phyloP scores from a whole-genome alignment of 1,140 invertebrate species.

The Drosophila funebris region DNA sequence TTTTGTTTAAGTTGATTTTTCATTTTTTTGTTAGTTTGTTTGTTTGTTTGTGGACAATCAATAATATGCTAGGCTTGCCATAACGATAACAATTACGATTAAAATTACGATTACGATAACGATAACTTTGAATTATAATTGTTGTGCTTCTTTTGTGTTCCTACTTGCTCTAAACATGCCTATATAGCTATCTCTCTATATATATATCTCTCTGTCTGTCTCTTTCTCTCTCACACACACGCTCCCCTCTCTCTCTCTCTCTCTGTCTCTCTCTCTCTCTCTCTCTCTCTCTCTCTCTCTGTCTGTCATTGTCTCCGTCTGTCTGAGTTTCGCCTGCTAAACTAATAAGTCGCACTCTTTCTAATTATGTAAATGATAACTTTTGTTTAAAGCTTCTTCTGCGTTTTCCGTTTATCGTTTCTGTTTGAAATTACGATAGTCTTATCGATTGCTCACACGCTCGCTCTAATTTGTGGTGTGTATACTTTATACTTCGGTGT shows the following conservation, averaged over 20 bases:
- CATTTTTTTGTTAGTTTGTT: constrained; percentile 31
- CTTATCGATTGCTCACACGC: constrained; percentile 45
- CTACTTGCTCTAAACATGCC: constrained; percentile 2
- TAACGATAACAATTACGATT: constrained; percentile 15
- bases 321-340: constrained; percentile 28
- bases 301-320: constrained; percentile 12
- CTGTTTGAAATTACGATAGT: constrained; percentile 22
- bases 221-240: constrained; percentile 16
- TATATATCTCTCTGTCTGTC: constrained; percentile 4
- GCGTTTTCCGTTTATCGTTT: constrained; percentile 5
- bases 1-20: constrained; percentile 43
- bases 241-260: not conserved
- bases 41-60: constrained; percentile 32
- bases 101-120: constrained; percentile 35
- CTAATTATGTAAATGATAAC: constrained; percentile 14
- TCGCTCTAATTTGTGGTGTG: constrained; percentile 73
- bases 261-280: constrained; percentile 5
- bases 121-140: constrained; percentile 40
- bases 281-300: constrained; percentile 14
- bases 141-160: constrained; percentile 43
- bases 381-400: constrained; percentile 7
- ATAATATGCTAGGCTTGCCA: constrained; percentile 36
- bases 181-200: constrained; percentile 9
- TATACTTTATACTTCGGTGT: constrained; percentile 38
- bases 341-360: constrained; percentile 11